Conservation (phyloP, 2,113 vertebrate species). For the Grammomys dolichurus region DNA sequence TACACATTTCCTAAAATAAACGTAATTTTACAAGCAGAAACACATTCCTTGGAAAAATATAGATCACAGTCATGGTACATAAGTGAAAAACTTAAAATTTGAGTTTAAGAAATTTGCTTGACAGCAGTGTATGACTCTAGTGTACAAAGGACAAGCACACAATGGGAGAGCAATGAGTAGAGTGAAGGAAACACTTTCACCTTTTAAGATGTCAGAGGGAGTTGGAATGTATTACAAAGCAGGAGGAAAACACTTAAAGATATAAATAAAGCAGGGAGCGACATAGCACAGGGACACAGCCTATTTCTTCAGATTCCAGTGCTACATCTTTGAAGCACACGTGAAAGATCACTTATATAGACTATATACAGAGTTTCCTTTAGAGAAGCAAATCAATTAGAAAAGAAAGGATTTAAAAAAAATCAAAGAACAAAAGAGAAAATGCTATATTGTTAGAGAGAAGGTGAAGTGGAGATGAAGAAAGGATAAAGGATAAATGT, state of each 20-base stretch:
- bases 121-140: background rate
- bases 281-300: background rate
- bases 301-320: background rate
- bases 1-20: background rate
- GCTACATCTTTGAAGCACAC: background rate
- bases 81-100: conserved; percentile 19
- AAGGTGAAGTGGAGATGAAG: background rate
- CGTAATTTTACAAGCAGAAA: background rate
- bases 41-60: background rate
- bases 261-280: background rate
- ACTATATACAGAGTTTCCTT: background rate
- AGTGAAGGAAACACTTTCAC: background rate
- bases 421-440: conserved; percentile 1
- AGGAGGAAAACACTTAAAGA: background rate
- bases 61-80: background rate
- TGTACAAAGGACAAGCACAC: conserved; percentile 9
- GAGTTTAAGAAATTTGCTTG: conserved; percentile 7
- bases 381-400: background rate
- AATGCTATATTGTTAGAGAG: background rate
- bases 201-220: conserved; percentile 37
- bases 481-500: background rate
- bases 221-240: background rate
- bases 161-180: background rate
- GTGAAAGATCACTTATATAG: background rate
- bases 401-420: background rate